Conservation (phyloP, 2,113 vertebrate genomes). For the Archilochus colubris region DNA sequence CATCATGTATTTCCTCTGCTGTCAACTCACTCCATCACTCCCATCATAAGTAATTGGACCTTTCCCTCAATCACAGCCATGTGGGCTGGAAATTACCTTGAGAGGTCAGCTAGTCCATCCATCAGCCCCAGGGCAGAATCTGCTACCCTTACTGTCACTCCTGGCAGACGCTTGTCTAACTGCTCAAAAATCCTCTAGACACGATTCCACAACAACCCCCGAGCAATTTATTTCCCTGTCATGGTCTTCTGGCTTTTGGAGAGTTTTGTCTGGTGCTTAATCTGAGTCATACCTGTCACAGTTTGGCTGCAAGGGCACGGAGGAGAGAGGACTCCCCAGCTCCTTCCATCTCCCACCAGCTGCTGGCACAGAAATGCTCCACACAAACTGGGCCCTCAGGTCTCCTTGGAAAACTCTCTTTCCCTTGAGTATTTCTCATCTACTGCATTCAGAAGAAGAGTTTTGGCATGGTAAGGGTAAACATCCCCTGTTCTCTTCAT, state of each 20-base stretch:
- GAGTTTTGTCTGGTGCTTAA: conserved; percentile 28
- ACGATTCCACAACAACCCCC: conserved; percentile 4
- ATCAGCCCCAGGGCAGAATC: not conserved
- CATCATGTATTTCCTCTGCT: conserved; percentile 47
- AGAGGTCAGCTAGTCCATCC: conserved; percentile 21
- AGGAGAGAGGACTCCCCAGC: not conserved
- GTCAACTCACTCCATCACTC: not conserved
- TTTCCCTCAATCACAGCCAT: conserved; percentile 35
- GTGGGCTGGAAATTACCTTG: conserved; percentile 35
- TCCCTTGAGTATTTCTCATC: not conserved
- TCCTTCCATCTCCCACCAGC: rapidly evolving
- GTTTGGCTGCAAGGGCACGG: not conserved
- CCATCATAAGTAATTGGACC: conserved; percentile 32
- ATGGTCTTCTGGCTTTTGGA: not conserved
- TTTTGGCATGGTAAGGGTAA: not conserved
- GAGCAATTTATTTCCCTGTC: not conserved
- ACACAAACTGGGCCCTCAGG: not conserved
- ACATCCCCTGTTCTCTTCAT: not conserved
- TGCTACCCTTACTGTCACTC: not conserved
- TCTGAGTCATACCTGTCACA: not conserved
- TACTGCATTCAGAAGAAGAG: not conserved
- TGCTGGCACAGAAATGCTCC: not conserved
- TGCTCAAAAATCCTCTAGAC: conserved; percentile 43
- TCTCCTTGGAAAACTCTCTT: not conserved
- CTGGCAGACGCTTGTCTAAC: not conserved